Percentiles rank a stretch among this genome's conserved stretches.
phyloP scores from a whole-genome alignment of 2,113 vertebrate species.

The Oreocharis arfaki region DNA sequence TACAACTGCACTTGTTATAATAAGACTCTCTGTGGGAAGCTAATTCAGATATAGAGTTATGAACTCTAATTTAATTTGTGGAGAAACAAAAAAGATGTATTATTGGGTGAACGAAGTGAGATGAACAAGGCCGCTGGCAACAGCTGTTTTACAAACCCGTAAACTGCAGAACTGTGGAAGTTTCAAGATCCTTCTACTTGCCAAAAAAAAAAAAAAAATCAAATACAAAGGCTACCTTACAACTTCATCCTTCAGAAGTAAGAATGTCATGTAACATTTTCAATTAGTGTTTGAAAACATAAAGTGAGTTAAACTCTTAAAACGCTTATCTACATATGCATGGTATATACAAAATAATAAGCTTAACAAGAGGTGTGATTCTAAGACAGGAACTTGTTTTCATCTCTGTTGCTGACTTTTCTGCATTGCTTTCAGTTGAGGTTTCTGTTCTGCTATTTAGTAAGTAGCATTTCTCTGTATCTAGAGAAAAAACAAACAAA shows the following conservation, averaged over 20 bases:
- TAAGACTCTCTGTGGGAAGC: conserved; percentile 44
- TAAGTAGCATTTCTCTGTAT: neutral
- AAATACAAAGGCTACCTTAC: neutral
- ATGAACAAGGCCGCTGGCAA: neutral
- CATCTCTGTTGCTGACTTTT: neutral
- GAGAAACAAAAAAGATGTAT: conserved; percentile 7
- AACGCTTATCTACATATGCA: neutral
- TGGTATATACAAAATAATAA: neutral
- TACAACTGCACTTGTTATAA: conserved; percentile 34
- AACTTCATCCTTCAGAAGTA: neutral
- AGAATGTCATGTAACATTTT: neutral
- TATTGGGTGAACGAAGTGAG: neutral
- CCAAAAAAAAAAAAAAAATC: neutral
- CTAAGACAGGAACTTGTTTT: neutral
- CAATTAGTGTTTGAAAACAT: neutral
- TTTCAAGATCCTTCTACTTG: neutral
- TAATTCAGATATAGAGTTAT: conserved; percentile 47
- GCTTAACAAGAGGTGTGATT: neutral
- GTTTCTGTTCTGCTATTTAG: neutral
- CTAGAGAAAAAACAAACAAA: neutral
- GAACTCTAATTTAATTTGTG: conserved; percentile 61
- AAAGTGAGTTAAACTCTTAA: neutral
- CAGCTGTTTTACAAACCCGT: neutral
- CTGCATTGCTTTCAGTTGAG: neutral
- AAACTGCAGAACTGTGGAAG: neutral